Evolutionary conservation across 2,888 invertebrate species (phyloP).

Genomic region (Drosophila anomelani): DNA sequence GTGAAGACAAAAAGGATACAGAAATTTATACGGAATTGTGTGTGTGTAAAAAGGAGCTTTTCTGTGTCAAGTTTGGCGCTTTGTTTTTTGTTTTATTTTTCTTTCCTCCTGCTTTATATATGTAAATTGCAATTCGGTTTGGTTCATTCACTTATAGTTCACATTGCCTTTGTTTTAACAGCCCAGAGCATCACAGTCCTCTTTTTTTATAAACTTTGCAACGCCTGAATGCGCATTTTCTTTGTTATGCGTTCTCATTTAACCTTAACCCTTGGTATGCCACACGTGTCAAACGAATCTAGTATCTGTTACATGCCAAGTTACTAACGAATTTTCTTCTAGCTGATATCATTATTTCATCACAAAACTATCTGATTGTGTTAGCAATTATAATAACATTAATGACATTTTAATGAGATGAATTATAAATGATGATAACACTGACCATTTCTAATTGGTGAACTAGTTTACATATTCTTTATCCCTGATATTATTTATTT

Average conservation of each 20-base stretch:
- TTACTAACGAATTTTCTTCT: background rate
- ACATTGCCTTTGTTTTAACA: slow-evolving; percentile 46
- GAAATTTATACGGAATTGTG: slow-evolving; percentile 50
- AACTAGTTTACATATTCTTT: background rate
- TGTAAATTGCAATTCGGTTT: slow-evolving; percentile 38
- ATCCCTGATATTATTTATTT: background rate
- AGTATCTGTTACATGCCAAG: slow-evolving; percentile 2
- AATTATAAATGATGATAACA: background rate
- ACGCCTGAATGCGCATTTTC: slow-evolving; percentile 28
- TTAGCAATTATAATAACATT: background rate
- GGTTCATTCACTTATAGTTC: slow-evolving; percentile 42
- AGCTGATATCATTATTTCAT: background rate
- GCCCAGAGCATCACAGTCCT: slow-evolving; percentile 3
- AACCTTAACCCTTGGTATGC: slow-evolving; percentile 39
- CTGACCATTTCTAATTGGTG: background rate
- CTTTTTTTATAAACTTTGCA: slow-evolving; percentile 16
- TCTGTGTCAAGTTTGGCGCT: slow-evolving; percentile 58
- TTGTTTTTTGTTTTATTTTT: slow-evolving; percentile 13
- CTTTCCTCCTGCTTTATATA: slow-evolving; percentile 18
- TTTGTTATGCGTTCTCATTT: slow-evolving; percentile 42
- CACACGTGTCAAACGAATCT: slow-evolving; percentile 9
- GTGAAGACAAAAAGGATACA: slow-evolving; percentile 68
- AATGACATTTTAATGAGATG: background rate
- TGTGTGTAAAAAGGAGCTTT: slow-evolving; percentile 17
- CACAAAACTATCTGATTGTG: background rate